Base-by-base conservation (phyloP, 1,140 invertebrate species). In the Zeugodacus cucurbitae region DNA sequence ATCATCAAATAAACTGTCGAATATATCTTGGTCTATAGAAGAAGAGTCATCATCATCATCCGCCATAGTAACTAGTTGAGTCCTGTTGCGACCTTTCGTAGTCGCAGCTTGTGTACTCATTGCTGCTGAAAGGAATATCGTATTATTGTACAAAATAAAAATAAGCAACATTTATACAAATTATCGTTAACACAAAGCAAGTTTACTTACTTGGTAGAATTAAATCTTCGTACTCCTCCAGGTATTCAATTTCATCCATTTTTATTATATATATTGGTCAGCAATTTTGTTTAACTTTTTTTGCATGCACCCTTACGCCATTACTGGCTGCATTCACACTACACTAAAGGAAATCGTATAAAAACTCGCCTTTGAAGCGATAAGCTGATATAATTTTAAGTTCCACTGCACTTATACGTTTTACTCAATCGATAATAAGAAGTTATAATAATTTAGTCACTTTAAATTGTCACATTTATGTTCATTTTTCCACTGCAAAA, bases 231-330 rank as follows among this genome's bases (percentile, higher is more conserved):
- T 89, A 89, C 48, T 89, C 89, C 64, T 89, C 89, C 41, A 89
- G 58, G 48, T 89, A 89, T 87, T 89, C 89, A n/a, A 89, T 89
- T 29, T 89, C 89, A 59, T 89, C 89, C 89, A 89, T 89, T 64
- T 88, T 89, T 67, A 54, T 87, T 87, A 86, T 58, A 58, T 34
- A 86, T 34, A 58, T n/a, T 82, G 59, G 58, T 48, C 41, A 82
- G 41, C 17, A 82, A 54, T 8, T 26, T n/a, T 26, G n/a, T n/a
- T 48, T n/a, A 22, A n/a, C 29, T 48, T 48, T 74, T 37, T 37
- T 74, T 54, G 48, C 58, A 8, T 41, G 11, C 67, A 37, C 74
- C 41, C n/a, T 82, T 82, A 82, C 74, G 74, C 74, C 74, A 82
- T 82, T 82, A 29, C 34, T 82, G 32, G 37, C 70, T 78, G 41